Evolutionary conservation across 92 coral and sea anemone species (phyloP).

Genomic region (Palythoa grandiflora): DNA sequence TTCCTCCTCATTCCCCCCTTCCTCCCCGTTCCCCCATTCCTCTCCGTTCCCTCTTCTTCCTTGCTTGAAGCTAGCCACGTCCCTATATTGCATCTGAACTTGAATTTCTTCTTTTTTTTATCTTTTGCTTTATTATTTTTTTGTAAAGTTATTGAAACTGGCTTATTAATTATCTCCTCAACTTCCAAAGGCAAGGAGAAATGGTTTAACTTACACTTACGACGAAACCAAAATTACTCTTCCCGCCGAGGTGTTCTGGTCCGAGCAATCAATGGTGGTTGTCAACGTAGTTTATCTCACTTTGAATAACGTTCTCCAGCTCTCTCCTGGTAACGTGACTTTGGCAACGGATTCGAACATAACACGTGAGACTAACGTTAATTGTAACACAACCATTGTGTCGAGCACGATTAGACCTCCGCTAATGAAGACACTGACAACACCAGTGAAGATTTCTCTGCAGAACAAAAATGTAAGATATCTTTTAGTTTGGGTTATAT

Average conservation of each 20-base stretch:
- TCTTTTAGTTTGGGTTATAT: background rate
- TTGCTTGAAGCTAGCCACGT: too few species aligned
- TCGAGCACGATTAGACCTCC: constrained; percentile 82
- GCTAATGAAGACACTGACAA: constrained; percentile 48
- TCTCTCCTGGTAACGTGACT: constrained; percentile 29
- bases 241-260: constrained; percentile 68
- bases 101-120: too few species aligned
- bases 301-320: constrained; percentile 64
- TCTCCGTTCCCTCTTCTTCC: too few species aligned
- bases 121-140: too few species aligned
- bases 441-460: constrained; percentile 78
- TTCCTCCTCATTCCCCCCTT: too few species aligned
- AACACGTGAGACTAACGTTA: background rate
- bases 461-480: constrained; percentile 67
- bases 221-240: constrained; percentile 59
- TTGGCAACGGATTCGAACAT: constrained; percentile 19
- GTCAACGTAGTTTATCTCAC: constrained; percentile 74
- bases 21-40: too few species aligned
- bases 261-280: constrained; percentile 45
- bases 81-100: too few species aligned
- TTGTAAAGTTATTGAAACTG: too few species aligned
- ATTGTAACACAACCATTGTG: constrained; percentile 77
- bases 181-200: constrained; percentile 34
- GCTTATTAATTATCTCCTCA: background rate
- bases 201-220: constrained; percentile 56